Base-by-base conservation (phyloP, 2,797 vertebrate species). In the Furcifer pardalis region DNA sequence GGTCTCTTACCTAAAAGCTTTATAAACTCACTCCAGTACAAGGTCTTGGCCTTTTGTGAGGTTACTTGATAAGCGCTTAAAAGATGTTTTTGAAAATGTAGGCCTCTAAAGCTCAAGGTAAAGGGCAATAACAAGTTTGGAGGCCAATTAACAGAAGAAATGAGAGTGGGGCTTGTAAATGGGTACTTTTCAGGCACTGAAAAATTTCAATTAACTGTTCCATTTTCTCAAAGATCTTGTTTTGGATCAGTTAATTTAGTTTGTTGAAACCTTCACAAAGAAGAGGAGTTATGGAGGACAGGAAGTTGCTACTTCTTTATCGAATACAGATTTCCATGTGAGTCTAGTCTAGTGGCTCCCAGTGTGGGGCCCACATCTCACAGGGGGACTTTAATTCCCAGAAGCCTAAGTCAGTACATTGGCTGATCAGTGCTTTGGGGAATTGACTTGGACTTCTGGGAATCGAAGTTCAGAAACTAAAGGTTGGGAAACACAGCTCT, bases 301-400 rank as follows among this genome's bases (percentile, higher is more conserved):
- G 23, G 27, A 83, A 77, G 23, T 42, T 88, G 88, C 75, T 69
- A 63, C 86, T 86, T 83, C 88, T 30, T 79, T 73, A 79, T 82
- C 85, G 89, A 82, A 88, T 92, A 84, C 75, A 88, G 81, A 87
- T 92, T 76, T 85, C 79, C 77, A 62, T 71, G 30, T 85, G 78
- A 79, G 85, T 87, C 89, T 89, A 86, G 63, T 40, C 88, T 83
- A n/a, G n/a, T n/a, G n/a, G n/a, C n/a, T n/a, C n/a, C n/a, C n/a
- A n/a, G n/a, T n/a, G n/a, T n/a, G n/a, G n/a, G n/a, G n/a, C n/a
- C n/a, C n/a, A n/a, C n/a, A n/a, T n/a, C n/a, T n/a, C n/a, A n/a
- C n/a, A n/a, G n/a, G n/a, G n/a, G n/a, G n/a, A n/a, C n/a, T n/a
- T n/a, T n/a, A n/a, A n/a, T n/a, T n/a, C n/a, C n/a, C n/a, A n/a